These are phyloP conservation scores for Eumacrocentrus americanus DNA, from an alignment of 2,888 invertebrate species.

Conservation along the genomic window DNA sequence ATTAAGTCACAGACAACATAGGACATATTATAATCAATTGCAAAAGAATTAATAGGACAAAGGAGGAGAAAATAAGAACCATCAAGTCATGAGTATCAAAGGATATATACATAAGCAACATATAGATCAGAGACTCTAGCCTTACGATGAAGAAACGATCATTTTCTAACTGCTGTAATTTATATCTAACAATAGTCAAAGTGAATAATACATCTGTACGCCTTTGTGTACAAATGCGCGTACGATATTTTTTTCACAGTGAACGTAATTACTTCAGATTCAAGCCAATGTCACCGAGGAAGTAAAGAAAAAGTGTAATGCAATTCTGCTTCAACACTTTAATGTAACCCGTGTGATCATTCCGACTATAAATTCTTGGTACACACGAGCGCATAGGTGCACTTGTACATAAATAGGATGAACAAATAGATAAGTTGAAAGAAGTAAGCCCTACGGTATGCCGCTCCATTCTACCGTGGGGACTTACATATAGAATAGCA, in stretches of 20 bases:
- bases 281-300: background rate
- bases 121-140: constrained; percentile 39
- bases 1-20: constrained; percentile 6
- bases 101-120: constrained; percentile 28
- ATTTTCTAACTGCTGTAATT: constrained; percentile 46
- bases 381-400: constrained; percentile 34
- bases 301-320: no score
- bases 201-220: constrained; percentile 34
- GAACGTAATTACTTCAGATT: constrained; percentile 11
- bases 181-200: constrained; percentile 39
- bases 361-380: constrained; percentile 26
- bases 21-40: constrained; percentile 11
- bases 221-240: constrained; percentile 30
- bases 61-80: constrained; percentile 13
- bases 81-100: constrained; percentile 29
- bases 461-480: constrained; percentile 18
- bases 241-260: constrained; percentile 20
- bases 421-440: constrained; percentile 34
- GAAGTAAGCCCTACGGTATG: constrained; percentile 11
- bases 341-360: constrained; percentile 18
- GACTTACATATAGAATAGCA: constrained; percentile 3
- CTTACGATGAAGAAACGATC: constrained; percentile 44
- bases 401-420: constrained; percentile 39
- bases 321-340: constrained; percentile 10
- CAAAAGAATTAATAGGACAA: background rate